A percentile compares a stretch with the other conserved stretches of the same genome.
These are phyloP conservation scores for Nesometra sesokonis DNA, from an alignment of 35 echinoderm and acorn worm species.

Conservation along the genomic window DNA sequence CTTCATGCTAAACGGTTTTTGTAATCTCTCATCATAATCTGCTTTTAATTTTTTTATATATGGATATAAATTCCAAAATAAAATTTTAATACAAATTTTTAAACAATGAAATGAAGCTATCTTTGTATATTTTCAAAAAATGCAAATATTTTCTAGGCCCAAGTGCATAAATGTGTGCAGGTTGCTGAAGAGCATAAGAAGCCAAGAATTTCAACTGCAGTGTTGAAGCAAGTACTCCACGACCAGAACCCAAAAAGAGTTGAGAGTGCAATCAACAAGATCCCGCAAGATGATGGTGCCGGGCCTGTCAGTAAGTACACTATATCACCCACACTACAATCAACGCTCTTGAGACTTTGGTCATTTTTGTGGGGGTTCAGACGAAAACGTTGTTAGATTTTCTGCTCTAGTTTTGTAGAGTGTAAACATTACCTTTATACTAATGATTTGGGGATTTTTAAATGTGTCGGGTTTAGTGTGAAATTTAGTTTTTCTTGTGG, in stretches of 20 bases:
- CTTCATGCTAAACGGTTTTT: too few relatives aligned
- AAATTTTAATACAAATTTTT: too few relatives aligned
- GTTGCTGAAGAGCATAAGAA: slow-evolving; percentile 59
- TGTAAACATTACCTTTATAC: too few relatives aligned
- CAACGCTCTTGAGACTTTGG: too few relatives aligned
- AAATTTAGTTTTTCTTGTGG: too few relatives aligned
- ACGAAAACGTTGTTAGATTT: too few relatives aligned
- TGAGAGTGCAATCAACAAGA: slow-evolving; percentile 55
- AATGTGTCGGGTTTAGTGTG: too few relatives aligned
- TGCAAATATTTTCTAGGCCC: slow-evolving; percentile 15
- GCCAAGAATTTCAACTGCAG: slow-evolving; percentile 34
- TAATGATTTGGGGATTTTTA: too few relatives aligned
- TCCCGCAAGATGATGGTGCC: slow-evolving; percentile 52
- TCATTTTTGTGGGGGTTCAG: too few relatives aligned
- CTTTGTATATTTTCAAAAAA: not conserved
- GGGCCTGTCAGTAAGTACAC: slow-evolving; percentile 9
- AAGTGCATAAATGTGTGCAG: slow-evolving; percentile 59
- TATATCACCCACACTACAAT: too few relatives aligned
- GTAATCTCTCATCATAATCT: not conserved
- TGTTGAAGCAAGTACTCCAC: slow-evolving; percentile 58
- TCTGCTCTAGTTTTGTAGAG: too few relatives aligned
- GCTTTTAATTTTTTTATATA: not conserved
- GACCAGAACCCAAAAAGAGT: slow-evolving; percentile 52
- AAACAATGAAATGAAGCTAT: not conserved
- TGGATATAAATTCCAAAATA: not conserved